These are phyloP conservation scores for Drosophila siamana DNA, from an alignment of 2,888 invertebrate genomes.

Conservation along the genomic window DNA sequence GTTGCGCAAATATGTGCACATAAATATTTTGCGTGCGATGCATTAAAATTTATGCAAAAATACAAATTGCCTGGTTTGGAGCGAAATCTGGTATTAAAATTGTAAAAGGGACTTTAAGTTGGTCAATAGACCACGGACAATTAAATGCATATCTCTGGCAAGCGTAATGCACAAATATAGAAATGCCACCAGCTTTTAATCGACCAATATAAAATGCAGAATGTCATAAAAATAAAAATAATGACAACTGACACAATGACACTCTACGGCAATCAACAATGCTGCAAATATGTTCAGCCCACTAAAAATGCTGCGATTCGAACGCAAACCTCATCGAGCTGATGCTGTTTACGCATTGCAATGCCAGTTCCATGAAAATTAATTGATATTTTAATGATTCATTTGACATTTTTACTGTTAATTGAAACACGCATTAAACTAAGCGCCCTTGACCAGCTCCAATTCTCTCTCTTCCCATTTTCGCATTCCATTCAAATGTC, in stretches of 20 bases:
- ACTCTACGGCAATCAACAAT: conserved; percentile 17
- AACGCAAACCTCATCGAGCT: background rate
- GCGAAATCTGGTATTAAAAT: conserved; percentile 40
- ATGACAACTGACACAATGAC: conserved; percentile 46
- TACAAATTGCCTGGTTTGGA: conserved; percentile 48
- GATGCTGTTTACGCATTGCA: background rate
- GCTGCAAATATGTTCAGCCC: background rate
- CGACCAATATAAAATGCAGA: conserved; percentile 40
- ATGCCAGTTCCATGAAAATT: conserved; percentile 57
- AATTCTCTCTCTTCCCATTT: background rate
- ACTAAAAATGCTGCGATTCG: background rate
- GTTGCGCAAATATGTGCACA: conserved; percentile 68
- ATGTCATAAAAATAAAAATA: conserved; percentile 64
- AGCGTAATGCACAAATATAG: conserved; percentile 43
- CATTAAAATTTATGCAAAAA: conserved; percentile 78
- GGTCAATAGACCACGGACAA: conserved; percentile 48
- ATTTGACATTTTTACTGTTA: conserved; percentile 40
- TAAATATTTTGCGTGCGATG: conserved; percentile 72
- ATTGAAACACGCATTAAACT: conserved; percentile 51
- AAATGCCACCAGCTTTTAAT: conserved; percentile 47
- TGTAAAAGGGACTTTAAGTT: conserved; percentile 51
- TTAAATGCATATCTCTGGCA: conserved; percentile 52
- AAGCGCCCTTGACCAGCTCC: conserved; percentile 7
- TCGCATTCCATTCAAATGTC: background rate
- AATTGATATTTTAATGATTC: conserved; percentile 71